Percentiles rank a stretch among this genome's conserved stretches.
Conservation (phyloP, 2,797 vertebrate genomes). For the Melanotaenia parkinsoni region DNA sequence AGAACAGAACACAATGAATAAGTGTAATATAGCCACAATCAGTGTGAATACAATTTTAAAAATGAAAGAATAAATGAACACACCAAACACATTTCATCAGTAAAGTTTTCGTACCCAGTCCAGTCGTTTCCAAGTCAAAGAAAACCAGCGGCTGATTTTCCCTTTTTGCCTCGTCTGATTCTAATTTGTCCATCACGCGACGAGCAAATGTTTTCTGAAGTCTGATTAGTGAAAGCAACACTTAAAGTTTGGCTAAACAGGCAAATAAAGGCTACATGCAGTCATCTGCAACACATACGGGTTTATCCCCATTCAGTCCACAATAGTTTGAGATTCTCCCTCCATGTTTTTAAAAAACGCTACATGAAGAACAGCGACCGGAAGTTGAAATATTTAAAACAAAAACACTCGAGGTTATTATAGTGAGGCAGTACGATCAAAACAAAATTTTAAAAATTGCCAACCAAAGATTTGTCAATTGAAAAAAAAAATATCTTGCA, state of each 20-base stretch:
- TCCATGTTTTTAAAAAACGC: neutral
- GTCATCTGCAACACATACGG: neutral
- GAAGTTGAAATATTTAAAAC: neutral
- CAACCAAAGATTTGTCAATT: neutral
- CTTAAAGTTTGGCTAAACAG: neutral
- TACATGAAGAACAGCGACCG: neutral
- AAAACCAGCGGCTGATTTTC: slow-evolving; percentile 67
- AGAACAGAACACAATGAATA: too few species aligned
- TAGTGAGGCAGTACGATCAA: neutral
- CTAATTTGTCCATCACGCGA: neutral
- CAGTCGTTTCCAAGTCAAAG: slow-evolving; percentile 85
- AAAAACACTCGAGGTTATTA: neutral
- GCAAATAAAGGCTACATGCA: rapidly evolving
- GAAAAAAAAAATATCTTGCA: too few species aligned
- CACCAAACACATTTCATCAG: neutral
- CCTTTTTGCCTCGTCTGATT: neutral
- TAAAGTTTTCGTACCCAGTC: slow-evolving; percentile 65
- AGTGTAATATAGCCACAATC: too few species aligned
- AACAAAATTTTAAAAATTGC: neutral
- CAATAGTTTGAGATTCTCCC: neutral
- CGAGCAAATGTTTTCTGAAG: neutral
- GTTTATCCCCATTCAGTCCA: neutral
- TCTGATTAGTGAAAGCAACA: neutral
- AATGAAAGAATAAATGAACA: too few species aligned
- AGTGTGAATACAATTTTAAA: too few species aligned